These are phyloP conservation scores for Atta cephalotes DNA, from an alignment of 1,140 invertebrate genomes.

Conservation along the genomic window DNA sequence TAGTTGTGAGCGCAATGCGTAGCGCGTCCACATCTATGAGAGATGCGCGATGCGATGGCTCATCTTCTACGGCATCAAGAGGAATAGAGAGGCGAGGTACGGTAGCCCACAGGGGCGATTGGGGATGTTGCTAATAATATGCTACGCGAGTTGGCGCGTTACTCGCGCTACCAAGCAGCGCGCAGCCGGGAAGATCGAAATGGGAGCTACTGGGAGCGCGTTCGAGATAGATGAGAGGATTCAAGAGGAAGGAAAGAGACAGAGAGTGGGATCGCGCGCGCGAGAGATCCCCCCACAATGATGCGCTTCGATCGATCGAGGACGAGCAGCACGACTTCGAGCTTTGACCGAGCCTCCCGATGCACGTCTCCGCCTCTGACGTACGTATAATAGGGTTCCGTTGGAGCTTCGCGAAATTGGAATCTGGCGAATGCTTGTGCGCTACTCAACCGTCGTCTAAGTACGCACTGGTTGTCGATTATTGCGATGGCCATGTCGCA, in stretches of 20 bases:
- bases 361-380: slow-evolving; percentile 68
- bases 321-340: slow-evolving; percentile 54
- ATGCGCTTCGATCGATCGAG: slow-evolving; percentile 65
- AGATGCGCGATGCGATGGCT: slow-evolving; percentile 29
- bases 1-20: slow-evolving; percentile 30
- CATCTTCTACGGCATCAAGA: slow-evolving; percentile 29
- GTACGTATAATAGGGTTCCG: slow-evolving; percentile 67
- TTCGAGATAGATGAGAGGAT: slow-evolving; percentile 60
- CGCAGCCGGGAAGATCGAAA: slow-evolving; percentile 58
- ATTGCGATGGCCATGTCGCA: slow-evolving; percentile 35
- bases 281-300: slow-evolving; percentile 51
- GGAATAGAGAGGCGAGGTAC: slow-evolving; percentile 63
- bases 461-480: slow-evolving; percentile 49
- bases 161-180: slow-evolving; percentile 75
- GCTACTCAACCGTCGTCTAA: slow-evolving; percentile 35
- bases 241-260: slow-evolving; percentile 1
- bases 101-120: slow-evolving; percentile 71
- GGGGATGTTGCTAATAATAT: slow-evolving; percentile 77
- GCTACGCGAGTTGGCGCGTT: slow-evolving; percentile 78
- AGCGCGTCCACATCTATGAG: slow-evolving; percentile 40
- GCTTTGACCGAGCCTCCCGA: slow-evolving; percentile 65
- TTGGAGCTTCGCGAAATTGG: slow-evolving; percentile 67
- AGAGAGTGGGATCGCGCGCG: slow-evolving; percentile 8
- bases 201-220: slow-evolving; percentile 57
- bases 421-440: slow-evolving; percentile 69